phyloP scores from a whole-genome alignment of 1,140 invertebrate genomes.

The Achroia grisella region DNA sequence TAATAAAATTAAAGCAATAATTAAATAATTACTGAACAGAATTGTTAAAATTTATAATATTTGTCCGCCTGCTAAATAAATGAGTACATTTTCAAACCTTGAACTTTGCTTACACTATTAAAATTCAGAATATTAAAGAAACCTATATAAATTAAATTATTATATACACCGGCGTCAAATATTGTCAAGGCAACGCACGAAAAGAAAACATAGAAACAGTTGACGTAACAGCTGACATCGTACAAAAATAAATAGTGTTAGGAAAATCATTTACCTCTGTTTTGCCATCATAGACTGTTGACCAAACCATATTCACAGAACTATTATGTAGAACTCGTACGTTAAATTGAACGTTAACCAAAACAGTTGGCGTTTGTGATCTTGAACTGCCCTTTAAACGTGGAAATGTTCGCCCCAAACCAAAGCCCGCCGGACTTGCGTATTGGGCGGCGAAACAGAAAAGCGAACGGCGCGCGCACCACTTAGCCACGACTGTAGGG shows the following conservation, averaged over 20 bases:
- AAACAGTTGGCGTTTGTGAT: conserved; percentile 51
- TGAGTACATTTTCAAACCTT: no score
- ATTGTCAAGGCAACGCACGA: conserved; percentile 30
- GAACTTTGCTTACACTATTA: no score
- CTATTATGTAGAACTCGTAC: conserved; percentile 32
- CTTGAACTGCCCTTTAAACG: conserved; percentile 67
- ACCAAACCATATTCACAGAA: conserved; percentile 54
- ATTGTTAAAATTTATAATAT: no score
- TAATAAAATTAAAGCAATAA: no score
- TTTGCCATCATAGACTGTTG: conserved; percentile 62
- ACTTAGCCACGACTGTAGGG: conserved; percentile 28
- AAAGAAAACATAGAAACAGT: conserved; percentile 9
- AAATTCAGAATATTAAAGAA: no score
- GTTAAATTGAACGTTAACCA: conserved; percentile 31
- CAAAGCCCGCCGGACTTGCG: conserved; percentile 50
- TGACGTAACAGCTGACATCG: conserved; percentile 17
- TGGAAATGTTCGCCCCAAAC: conserved; percentile 52
- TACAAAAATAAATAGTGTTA: conserved; percentile 18
- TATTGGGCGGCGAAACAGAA: conserved; percentile 38
- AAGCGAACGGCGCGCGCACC: conserved; percentile 54
- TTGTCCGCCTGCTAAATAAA: no score
- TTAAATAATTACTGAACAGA: no score
- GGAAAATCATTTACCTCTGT: conserved; percentile 40
- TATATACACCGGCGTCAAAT: conserved; percentile 19
- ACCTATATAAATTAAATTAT: no score